Evolutionary conservation across 2,113 vertebrate genomes (phyloP).

Genomic region (Zosterops borbonicus): DNA sequence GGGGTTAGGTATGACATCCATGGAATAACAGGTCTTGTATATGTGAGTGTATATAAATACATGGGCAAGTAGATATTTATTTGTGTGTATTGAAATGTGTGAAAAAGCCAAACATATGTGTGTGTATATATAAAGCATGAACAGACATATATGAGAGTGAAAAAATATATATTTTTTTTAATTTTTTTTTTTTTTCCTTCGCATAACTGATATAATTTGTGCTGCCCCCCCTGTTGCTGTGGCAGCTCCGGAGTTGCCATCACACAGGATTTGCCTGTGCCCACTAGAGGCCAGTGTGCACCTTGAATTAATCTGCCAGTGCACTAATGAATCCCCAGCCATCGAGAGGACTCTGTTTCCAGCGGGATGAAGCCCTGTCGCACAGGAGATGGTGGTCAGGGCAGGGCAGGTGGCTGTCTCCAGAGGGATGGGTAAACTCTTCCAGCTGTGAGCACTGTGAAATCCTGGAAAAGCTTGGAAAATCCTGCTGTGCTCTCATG

Average conservation of each 20-base stretch:
- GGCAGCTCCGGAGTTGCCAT: not conserved
- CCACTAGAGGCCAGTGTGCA: constrained; percentile 66
- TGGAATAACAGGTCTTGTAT: no score
- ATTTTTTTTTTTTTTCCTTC: not conserved
- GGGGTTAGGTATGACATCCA: not conserved
- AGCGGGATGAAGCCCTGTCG: not conserved
- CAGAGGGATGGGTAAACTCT: not conserved
- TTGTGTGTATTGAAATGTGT: not conserved
- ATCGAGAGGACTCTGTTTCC: not conserved
- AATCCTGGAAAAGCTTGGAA: not conserved
- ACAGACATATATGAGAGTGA: not conserved
- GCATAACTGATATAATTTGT: rapidly evolving
- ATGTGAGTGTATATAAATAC: not conserved
- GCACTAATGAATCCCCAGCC: not conserved
- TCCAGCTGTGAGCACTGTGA: rapidly evolving
- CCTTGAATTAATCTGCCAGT: not conserved
- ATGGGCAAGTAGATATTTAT: not conserved
- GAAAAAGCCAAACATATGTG: rapidly evolving
- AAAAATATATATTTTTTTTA: not conserved
- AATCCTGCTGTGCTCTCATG: not conserved
- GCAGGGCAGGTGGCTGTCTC: not conserved
- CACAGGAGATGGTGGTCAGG: not conserved
- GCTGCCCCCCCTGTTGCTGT: not conserved
- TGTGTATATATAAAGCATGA: not conserved
- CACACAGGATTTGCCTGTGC: not conserved